phyloP scores from a whole-genome alignment of 2,888 invertebrate species.

The Andrena chrysosceles region DNA sequence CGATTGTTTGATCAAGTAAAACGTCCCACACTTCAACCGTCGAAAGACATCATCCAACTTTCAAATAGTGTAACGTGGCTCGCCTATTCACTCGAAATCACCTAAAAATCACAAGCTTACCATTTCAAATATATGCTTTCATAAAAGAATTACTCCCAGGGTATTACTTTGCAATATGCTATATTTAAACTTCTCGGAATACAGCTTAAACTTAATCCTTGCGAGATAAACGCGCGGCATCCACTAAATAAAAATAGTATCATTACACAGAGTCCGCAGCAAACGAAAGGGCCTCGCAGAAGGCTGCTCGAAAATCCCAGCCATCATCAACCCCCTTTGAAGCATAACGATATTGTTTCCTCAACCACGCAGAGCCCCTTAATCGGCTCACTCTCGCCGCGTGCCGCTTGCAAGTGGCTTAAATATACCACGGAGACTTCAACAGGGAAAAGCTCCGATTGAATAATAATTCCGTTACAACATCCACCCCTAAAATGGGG shows the following conservation, averaged over 20 bases:
- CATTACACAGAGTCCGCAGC: neutral
- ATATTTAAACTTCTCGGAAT: neutral
- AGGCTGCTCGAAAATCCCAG: neutral
- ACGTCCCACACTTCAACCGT: slow-evolving; percentile 1
- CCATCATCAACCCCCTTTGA: neutral
- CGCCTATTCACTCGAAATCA: neutral
- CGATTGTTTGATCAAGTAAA: slow-evolving; percentile 55
- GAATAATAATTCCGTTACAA: neutral
- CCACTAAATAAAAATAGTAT: neutral
- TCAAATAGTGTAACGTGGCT: neutral
- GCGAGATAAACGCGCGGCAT: neutral
- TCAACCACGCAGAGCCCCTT: slow-evolving; percentile 14
- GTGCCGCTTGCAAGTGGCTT: neutral
- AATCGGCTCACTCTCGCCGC: neutral
- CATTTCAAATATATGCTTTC: neutral
- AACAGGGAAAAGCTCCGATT: neutral
- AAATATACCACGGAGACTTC: neutral
- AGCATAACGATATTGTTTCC: slow-evolving; percentile 4
- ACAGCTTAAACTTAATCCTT: slow-evolving; percentile 16
- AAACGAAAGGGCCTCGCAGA: slow-evolving; percentile 9
- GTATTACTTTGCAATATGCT: neutral
- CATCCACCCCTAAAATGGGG: neutral
- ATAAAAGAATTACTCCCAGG: neutral
- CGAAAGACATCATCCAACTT: neutral
- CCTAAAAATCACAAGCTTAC: neutral